Base-by-base conservation (phyloP, 2,888 invertebrate genomes). In the Malthinus flaveolus region DNA sequence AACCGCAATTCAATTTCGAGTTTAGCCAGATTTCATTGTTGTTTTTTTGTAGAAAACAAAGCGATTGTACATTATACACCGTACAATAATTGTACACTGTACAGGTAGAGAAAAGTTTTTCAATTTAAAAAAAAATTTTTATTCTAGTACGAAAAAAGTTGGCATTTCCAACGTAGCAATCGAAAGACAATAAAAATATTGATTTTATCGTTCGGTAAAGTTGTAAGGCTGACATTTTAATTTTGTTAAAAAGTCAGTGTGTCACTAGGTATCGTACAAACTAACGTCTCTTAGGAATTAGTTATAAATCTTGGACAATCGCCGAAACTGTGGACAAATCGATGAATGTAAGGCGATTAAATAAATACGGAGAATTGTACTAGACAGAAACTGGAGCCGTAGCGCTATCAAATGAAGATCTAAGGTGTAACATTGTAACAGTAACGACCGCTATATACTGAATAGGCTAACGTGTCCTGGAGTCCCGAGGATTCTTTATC, bases 401-500 rank as follows among this genome's bases (percentile, higher is more conserved):
- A 33, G 49, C 50, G 58, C 57, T 62, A 59, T 61, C 61, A 63
- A 63, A 63, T 63, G 60, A 63, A 61, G 63, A 61, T 63, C 60
- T 63, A 62, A 61, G 60, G 58, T 60, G 53, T 54, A 62, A 64
- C 57, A 62, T 23, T 62, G 59, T 57, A 64, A 62, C 57, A 62
- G 48, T 57, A 62, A 64, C 54, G 53, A 55, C 55, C 51, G 57
- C 60, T 55, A 64, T 60, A 62, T 62, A 59, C 57, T 62, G 57
- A 59, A 62, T 50, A 56, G 62, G 60, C 64, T 64, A 65, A 65
- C 62, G 60, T 62, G 56, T 62, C 57, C 57, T 61, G 53, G 56
- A 42, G 60, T 57, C 64, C 62, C 57, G 61, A 64, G 63, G 56
- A 65, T 65, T 65, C 65, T 63, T 63, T 65, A 65, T 65, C 54